Conservation (phyloP, 2,797 vertebrate genomes). For the Galagoides demidoff region DNA sequence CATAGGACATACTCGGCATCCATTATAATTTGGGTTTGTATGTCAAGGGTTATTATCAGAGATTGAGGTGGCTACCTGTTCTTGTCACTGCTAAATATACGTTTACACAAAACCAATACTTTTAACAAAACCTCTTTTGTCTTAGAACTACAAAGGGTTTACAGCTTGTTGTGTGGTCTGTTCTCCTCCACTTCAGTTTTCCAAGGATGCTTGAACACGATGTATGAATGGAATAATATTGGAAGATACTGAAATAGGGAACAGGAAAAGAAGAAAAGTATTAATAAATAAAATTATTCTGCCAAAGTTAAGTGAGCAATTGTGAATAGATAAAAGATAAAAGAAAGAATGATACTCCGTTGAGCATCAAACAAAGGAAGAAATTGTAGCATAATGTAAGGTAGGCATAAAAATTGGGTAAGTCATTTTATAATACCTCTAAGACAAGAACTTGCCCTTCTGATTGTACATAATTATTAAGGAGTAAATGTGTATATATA, state of each 20-base stretch:
- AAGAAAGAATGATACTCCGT: not conserved
- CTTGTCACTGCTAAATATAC: not conserved
- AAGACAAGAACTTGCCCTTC: conserved; percentile 29
- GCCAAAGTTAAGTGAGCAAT: not conserved
- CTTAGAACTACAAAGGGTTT: conserved; percentile 52
- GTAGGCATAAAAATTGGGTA: not conserved
- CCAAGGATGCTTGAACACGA: conserved; percentile 37
- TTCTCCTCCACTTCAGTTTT: conserved; percentile 48
- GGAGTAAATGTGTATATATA: not conserved
- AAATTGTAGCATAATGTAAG: conserved; percentile 13
- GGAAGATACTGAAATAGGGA: conserved; percentile 58
- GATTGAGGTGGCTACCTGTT: not conserved
- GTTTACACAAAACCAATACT: conserved; percentile 23
- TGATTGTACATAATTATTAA: conserved; percentile 1
- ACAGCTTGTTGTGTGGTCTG: conserved; percentile 13
- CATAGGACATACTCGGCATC: conserved; percentile 75
- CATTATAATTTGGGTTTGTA: conserved; percentile 71
- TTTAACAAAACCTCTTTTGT: conserved; percentile 46
- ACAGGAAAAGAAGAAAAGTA: conserved; percentile 52
- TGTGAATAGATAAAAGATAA: conserved; percentile 27
- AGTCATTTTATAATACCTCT: not conserved
- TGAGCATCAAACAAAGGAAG: not conserved
- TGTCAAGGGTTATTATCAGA: conserved; percentile 21
- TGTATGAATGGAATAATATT: conserved; percentile 43
- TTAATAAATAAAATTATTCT: conserved; percentile 60